Evolutionary conservation across 2,797 vertebrate species (phyloP), one percentile per base, ranked within the genome.

Genomic region (Calcarius lapponicus): DNA sequence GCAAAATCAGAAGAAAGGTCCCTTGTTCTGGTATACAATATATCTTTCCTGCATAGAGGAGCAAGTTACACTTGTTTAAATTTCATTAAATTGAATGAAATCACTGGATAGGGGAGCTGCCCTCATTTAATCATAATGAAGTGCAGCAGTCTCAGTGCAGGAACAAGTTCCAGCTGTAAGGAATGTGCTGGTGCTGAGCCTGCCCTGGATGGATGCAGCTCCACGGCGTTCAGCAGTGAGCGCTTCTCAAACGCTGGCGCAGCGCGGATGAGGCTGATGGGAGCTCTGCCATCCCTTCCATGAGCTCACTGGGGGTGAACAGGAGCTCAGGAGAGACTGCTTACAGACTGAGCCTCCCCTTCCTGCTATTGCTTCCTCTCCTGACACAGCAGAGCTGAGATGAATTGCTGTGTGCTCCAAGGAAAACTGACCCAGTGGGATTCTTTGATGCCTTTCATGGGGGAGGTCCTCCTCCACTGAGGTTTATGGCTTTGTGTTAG

Each of bases 201-300:
- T 67, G 36, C 32, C 28, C 42, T 31, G 69, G 14, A 42, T 17
- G 70, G 79, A 45, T 14, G 56, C 48, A 58, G 69, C 43, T 90
- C 70, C 69, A 21, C 1, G 0, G 16, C 1, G 0, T 34, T 81
- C 45, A n/a, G 9, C 21, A 71, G 36, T 0, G 40, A 90, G 47
- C 5, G 4, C 72, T 85, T 85, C 62, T 64, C 64, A 70, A 86
- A 42, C 4, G 5, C 21, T 72, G 78, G 15, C 56, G 32, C 3
- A 4, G n/a, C 1, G 0, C 22, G 32, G 40, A 66, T 73, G 51
- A 80, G 45, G 56, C 18, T 48, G 60, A 29, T 70, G 74, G 56
- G 80, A 84, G 34, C 67, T 72, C 71, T 86, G 70, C 71, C 88
- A 72, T 20, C 48, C 7, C 66, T 48, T 80, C 34, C 67, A 76